Conservation (phyloP, 1,140 invertebrate species). For the Anoplolepis gracilipes region DNA sequence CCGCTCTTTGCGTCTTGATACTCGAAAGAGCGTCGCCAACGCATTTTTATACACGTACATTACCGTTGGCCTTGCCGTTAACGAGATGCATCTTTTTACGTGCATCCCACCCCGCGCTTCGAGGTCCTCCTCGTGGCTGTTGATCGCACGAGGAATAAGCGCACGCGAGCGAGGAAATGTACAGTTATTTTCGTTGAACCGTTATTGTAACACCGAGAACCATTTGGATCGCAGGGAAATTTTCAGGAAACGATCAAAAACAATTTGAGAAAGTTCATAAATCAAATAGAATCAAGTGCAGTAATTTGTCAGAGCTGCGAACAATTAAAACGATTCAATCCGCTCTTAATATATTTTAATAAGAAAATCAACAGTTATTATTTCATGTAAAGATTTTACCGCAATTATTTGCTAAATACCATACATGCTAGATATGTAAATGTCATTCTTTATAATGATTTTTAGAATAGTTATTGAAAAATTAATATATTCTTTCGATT, state of each 20-base stretch:
- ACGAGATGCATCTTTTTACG: neutral
- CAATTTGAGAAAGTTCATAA: neutral
- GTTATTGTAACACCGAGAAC: neutral
- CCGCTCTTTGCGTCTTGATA: slow-evolving; percentile 24
- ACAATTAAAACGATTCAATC: neutral
- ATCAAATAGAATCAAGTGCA: neutral
- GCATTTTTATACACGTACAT: slow-evolving; percentile 6
- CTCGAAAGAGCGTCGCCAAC: slow-evolving; percentile 19
- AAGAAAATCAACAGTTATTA: neutral
- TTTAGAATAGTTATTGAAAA: neutral
- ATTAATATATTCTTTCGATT: slow-evolving; percentile 18
- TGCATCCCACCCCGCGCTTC: slow-evolving; percentile 18
- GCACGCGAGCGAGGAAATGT: slow-evolving; percentile 12
- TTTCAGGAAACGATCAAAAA: neutral
- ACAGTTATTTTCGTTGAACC: slow-evolving; percentile 14
- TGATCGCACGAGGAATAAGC: neutral
- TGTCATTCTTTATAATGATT: neutral
- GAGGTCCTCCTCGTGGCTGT: neutral
- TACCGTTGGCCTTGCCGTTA: neutral
- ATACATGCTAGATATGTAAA: neutral
- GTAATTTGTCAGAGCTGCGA: neutral
- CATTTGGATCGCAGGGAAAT: too few species aligned
- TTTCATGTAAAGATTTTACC: neutral
- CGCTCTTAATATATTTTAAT: neutral
- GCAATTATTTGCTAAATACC: neutral